phyloP scores from a whole-genome alignment of 2,113 vertebrate species.

The Nerophis ophidion region DNA sequence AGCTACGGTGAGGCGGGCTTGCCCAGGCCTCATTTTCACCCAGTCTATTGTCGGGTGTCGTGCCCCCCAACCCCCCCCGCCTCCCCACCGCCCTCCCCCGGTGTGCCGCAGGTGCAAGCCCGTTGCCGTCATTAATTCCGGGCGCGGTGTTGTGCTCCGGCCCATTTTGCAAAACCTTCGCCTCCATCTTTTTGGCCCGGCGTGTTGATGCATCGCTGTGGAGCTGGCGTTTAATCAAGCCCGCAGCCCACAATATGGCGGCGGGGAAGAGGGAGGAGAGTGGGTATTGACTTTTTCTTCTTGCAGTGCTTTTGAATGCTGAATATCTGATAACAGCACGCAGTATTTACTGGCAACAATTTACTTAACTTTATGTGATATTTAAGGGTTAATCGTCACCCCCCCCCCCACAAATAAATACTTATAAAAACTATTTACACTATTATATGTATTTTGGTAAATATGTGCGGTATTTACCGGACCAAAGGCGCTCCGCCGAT shows the following conservation, averaged over 20 bases:
- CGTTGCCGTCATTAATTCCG: slow-evolving; percentile 44
- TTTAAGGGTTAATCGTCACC: no score
- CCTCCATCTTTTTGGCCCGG: slow-evolving; percentile 45
- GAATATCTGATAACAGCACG: no score
- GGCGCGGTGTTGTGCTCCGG: slow-evolving; percentile 14
- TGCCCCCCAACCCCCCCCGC: no score
- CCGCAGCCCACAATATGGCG: slow-evolving; percentile 19
- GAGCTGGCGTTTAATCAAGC: slow-evolving; percentile 49
- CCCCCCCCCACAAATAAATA: no score
- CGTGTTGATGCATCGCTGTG: slow-evolving; percentile 44
- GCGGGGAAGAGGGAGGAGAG: slow-evolving; percentile 3
- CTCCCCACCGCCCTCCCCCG: slow-evolving; percentile 1
- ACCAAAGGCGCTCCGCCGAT: no score
- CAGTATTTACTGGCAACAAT: no score
- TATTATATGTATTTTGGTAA: no score
- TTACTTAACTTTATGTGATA: no score
- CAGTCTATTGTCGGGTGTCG: slow-evolving; percentile 27
- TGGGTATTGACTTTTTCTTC: slow-evolving; percentile 9
- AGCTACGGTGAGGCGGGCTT: slow-evolving; percentile 13
- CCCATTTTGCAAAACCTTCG: slow-evolving; percentile 37
- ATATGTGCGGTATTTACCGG: no score
- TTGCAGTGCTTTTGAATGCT: background rate
- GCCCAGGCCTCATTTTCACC: slow-evolving; percentile 27
- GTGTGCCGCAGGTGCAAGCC: slow-evolving; percentile 39
- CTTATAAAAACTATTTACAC: no score